These are phyloP conservation scores for Berghia stephanieae DNA, from an alignment of 1,140 invertebrate species.

Conservation along the genomic window DNA sequence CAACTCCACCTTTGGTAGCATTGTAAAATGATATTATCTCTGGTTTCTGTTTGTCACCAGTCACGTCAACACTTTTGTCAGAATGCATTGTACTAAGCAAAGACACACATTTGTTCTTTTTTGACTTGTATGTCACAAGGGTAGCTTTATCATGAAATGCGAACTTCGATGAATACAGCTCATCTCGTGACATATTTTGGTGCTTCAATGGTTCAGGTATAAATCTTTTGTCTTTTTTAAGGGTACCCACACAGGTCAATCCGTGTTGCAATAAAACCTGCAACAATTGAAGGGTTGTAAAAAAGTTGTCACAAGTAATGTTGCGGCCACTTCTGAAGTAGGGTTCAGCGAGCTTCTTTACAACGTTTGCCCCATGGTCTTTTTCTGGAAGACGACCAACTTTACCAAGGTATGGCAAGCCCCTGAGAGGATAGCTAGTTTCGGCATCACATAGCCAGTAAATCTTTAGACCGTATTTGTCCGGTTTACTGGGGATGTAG, in stretches of 20 bases:
- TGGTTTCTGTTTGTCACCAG: conserved; percentile 39
- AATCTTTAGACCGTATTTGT: conserved; percentile 67
- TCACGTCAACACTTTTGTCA: background rate
- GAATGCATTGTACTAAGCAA: conserved; percentile 59
- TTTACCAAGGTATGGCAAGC: conserved; percentile 30
- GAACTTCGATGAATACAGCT: conserved; percentile 16
- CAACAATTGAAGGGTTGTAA: conserved; percentile 18
- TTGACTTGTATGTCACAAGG: conserved; percentile 53
- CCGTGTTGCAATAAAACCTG: conserved; percentile 14
- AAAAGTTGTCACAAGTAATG: too few relatives aligned
- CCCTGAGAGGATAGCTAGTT: conserved; percentile 30
- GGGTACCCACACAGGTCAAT: background rate
- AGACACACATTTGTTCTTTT: conserved; percentile 55
- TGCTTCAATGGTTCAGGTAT: conserved; percentile 24
- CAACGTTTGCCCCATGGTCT: conserved; percentile 18
- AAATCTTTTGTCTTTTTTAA: conserved; percentile 11
- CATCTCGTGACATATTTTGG: background rate
- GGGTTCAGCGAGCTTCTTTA: conserved; percentile 15
- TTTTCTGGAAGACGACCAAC: background rate
- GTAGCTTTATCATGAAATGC: conserved; percentile 46
- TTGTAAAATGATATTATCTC: conserved; percentile 66
- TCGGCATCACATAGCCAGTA: conserved; percentile 34
- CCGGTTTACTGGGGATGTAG: conserved; percentile 68
- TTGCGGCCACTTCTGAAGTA: conserved; percentile 31
- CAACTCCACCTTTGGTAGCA: conserved; percentile 66